These are phyloP conservation scores for Cirrhinus molitorella DNA, from an alignment of 2,797 vertebrate genomes.

Conservation along the genomic window DNA sequence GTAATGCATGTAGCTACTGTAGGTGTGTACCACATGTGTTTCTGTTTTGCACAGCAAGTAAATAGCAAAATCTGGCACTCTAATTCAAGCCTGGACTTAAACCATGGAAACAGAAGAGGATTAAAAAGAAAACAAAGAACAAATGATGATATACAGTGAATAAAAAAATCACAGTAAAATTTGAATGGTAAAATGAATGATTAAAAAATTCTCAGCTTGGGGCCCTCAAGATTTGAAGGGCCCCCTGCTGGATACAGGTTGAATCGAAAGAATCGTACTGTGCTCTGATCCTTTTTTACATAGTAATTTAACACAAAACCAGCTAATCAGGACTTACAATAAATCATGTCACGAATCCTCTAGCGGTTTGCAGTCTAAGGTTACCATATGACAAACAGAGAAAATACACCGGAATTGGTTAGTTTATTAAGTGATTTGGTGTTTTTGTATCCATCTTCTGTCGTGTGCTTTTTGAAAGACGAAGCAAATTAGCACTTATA, in stretches of 20 bases:
- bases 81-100: neutral
- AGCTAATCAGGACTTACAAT: constrained; percentile 9
- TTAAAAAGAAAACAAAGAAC: neutral
- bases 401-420: constrained; percentile 1
- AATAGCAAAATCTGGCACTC: neutral
- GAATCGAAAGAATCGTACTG: neutral
- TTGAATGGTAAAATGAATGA: neutral
- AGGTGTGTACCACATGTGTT: neutral
- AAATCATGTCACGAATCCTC: constrained; percentile 12
- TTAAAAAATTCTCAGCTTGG: neutral
- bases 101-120: neutral
- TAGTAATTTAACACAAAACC: neutral
- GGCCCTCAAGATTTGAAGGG: neutral
- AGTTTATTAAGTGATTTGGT: constrained; percentile 17
- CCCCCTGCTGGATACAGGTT: neutral
- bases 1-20: neutral
- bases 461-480: neutral
- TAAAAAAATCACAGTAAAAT: neutral
- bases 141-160: neutral
- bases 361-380: neutral
- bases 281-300: neutral
- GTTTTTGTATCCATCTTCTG: neutral
- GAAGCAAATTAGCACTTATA: neutral
- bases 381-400: constrained; percentile 13
- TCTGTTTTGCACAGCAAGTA: neutral